These are phyloP conservation scores for Echinops telfairi DNA, from an alignment of 2,113 vertebrate species.

Conservation along the genomic window DNA sequence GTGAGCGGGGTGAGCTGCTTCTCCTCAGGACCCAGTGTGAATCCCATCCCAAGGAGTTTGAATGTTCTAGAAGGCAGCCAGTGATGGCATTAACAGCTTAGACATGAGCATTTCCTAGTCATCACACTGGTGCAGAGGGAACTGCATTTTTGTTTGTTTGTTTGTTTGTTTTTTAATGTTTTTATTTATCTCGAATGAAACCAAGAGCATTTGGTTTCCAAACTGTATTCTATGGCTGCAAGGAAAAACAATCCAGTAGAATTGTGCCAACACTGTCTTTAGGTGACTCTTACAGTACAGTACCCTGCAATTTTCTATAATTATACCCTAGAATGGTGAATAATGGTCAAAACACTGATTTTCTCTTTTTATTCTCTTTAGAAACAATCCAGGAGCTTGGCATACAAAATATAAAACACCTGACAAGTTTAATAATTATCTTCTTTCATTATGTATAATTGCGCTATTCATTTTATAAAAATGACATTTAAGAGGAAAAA, in stretches of 20 bases:
- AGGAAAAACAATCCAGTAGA: constrained; percentile 45
- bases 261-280: constrained; percentile 76
- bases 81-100: neutral
- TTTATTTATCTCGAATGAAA: constrained; percentile 1
- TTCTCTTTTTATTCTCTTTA: constrained; percentile 74
- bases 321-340: constrained; percentile 67
- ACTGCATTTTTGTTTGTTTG: constrained; percentile 6
- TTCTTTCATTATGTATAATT: constrained; percentile 80
- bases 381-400: constrained; percentile 73
- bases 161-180: neutral
- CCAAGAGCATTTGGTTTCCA: constrained; percentile 20
- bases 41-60: neutral
- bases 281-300: constrained; percentile 71
- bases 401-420: constrained; percentile 76
- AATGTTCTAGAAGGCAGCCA: neutral
- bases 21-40: neutral
- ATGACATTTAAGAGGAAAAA: constrained; percentile 76
- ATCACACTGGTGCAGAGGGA: neutral
- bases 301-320: constrained; percentile 71
- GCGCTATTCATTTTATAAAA: constrained; percentile 81
- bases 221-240: constrained; percentile 10
- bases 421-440: constrained; percentile 79
- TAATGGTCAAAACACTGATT: constrained; percentile 83
- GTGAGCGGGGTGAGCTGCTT: neutral
- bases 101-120: neutral